Evolutionary conservation across 1,140 invertebrate genomes (phyloP).

Genomic region (Eupristina koningsbergeri): DNA sequence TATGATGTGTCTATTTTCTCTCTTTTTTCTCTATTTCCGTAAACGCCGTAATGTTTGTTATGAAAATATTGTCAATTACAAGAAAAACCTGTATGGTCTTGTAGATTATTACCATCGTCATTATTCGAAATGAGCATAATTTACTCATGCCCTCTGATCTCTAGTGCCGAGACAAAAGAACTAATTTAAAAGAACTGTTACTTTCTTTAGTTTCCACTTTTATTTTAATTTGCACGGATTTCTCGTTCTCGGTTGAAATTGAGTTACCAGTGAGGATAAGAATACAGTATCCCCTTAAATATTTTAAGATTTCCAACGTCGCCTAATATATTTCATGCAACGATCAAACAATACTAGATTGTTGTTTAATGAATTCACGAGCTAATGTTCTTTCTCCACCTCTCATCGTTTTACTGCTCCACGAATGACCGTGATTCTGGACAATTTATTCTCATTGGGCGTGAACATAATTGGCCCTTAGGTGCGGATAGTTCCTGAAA

Average conservation of each 20-base stretch:
- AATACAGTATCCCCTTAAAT: background rate
- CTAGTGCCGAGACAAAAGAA: background rate
- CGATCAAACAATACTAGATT: background rate
- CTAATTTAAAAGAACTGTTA: background rate
- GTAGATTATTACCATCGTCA: background rate
- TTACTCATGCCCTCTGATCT: background rate
- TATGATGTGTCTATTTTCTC: background rate
- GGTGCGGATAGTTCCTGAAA: no score
- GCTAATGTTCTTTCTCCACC: background rate
- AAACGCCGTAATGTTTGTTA: background rate
- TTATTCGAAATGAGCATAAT: background rate
- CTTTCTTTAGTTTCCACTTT: no score
- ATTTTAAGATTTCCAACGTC: background rate
- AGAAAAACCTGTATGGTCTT: background rate
- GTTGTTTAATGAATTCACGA: background rate
- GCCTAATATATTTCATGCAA: background rate
- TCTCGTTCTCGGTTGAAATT: background rate
- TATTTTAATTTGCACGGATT: background rate
- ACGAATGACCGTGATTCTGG: background rate
- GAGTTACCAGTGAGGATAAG: background rate
- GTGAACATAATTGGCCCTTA: background rate
- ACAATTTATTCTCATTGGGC: conserved; percentile 1
- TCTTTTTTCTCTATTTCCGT: background rate
- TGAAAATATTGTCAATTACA: background rate
- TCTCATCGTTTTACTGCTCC: background rate